Conservation (phyloP, 2,113 vertebrate genomes). For the Zosterops pallidus region DNA sequence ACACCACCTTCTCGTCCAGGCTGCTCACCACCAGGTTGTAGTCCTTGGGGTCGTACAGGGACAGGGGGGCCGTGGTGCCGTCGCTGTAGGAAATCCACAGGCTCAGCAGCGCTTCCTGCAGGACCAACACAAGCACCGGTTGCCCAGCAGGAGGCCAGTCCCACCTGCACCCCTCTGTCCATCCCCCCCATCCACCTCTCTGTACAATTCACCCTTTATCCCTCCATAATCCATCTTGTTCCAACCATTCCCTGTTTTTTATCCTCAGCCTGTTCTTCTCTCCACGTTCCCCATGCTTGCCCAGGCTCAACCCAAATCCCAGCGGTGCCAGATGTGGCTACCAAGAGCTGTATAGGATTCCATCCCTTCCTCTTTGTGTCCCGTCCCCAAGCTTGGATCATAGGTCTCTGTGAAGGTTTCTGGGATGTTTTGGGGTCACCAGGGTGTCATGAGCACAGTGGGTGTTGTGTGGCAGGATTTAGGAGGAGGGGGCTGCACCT, state of each 20-base stretch:
- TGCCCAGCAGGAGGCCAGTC: conserved; percentile 36
- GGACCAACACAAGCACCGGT: conserved; percentile 30
- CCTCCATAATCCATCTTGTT: not conserved
- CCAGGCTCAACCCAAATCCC: not conserved
- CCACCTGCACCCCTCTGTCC: not conserved
- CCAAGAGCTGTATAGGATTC: not conserved
- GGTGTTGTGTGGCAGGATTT: not conserved
- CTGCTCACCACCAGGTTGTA: conserved; percentile 91
- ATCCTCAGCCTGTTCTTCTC: not conserved
- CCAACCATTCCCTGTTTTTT: not conserved
- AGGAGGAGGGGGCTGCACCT: not conserved
- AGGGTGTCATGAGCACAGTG: not conserved
- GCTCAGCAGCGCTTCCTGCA: conserved; percentile 91
- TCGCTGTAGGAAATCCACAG: conserved; percentile 97
- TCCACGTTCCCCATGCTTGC: rapidly evolving
- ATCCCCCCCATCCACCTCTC: not conserved
- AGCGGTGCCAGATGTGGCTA: not conserved
- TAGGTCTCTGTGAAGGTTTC: not conserved
- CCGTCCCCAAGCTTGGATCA: not conserved
- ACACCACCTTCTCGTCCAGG: conserved; percentile 86
- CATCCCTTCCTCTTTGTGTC: not conserved
- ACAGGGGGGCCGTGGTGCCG: conserved; percentile 87
- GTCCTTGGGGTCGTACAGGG: conserved; percentile 91
- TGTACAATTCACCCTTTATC: not conserved
- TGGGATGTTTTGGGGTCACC: not conserved